Base-by-base conservation (phyloP, 2,888 invertebrate species). In the Sepiola atlantica region DNA sequence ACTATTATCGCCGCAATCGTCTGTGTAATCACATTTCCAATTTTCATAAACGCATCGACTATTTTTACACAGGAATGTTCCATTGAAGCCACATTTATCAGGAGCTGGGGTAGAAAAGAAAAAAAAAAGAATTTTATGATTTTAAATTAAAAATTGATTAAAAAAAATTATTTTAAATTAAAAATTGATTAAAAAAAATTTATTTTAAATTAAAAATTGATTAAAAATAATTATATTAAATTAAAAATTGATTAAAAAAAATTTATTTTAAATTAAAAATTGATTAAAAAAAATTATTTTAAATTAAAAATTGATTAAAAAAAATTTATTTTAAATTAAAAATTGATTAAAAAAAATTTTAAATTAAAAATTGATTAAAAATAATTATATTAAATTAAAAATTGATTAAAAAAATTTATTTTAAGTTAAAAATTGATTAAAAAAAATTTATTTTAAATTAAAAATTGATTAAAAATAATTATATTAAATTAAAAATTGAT, bases 1-100 rank as follows among this genome's bases (percentile, higher is more conserved):
- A 94, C 97, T 97, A 95, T 96, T 96, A 95, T 98, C 98, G 8
- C 97, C 97, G 96, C 98, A 98, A 95, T 98, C 98, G 95, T 97
- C 97, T 18, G 97, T 96, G 90, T 96, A 96, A 95, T 98, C 97
- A 96, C 98, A 98, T 94, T 97, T 96, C 97, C 97, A 97, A 12
- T 96, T 96, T 95, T 97, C 97, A 91, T 97, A 97, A 94, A 98
- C 97, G 96, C 98, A 98, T 3, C 96, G 96, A 1, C 96, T 96
- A 95, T 97, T 97, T 94, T 96, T 96, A 96, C 98, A 98, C 92
- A 97, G 96, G 95, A 97, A 97, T 91, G 97, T 97, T 24, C 97
- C 97, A 95, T 97, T 97, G 18, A 96, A 95, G 16, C 97, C 96
- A 95, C 97, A 97, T 94, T 95, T 95, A 1, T 95, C 93, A 35